These are phyloP conservation scores for Paramormyrops hopkinsi DNA, from an alignment of 2,797 vertebrate species.

Conservation along the genomic window DNA sequence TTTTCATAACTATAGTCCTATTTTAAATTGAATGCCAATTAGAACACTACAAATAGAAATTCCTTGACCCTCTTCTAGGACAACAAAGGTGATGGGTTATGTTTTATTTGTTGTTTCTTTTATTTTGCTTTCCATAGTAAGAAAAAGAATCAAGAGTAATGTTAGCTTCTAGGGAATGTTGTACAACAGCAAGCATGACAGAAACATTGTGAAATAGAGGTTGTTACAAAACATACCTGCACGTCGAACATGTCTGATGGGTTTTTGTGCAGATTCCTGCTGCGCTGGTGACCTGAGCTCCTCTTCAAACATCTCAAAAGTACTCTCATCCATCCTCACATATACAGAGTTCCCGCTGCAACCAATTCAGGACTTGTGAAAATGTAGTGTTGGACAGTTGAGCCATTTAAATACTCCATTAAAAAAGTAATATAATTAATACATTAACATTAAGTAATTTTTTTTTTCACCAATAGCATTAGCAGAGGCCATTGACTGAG, in stretches of 20 bases:
- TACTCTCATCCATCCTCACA: conserved; percentile 54
- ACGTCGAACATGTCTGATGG: conserved; percentile 50
- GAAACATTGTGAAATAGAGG: neutral
- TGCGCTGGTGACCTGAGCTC: conserved; percentile 53
- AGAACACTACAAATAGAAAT: neutral
- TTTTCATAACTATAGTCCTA: neutral
- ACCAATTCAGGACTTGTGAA: neutral
- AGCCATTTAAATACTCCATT: neutral
- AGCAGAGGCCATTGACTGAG: neutral
- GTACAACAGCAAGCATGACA: neutral
- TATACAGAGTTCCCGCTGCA: conserved; percentile 17
- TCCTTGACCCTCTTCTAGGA: neutral
- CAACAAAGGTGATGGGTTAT: neutral
- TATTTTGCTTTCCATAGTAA: neutral
- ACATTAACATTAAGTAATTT: neutral
- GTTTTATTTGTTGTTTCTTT: neutral
- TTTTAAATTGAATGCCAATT: neutral
- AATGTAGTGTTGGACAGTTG: neutral
- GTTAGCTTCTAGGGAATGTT: neutral
- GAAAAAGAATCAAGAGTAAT: neutral
- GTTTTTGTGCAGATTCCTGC: conserved; percentile 53
- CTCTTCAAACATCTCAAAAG: conserved; percentile 64
- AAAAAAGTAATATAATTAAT: neutral
- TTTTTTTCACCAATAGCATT: neutral
- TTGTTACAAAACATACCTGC: conserved; percentile 44